A percentile compares a stretch with the other conserved stretches of the same genome.
Conservation (phyloP, 2,797 vertebrate species). For the Lepidocolaptes lacrymiger region DNA sequence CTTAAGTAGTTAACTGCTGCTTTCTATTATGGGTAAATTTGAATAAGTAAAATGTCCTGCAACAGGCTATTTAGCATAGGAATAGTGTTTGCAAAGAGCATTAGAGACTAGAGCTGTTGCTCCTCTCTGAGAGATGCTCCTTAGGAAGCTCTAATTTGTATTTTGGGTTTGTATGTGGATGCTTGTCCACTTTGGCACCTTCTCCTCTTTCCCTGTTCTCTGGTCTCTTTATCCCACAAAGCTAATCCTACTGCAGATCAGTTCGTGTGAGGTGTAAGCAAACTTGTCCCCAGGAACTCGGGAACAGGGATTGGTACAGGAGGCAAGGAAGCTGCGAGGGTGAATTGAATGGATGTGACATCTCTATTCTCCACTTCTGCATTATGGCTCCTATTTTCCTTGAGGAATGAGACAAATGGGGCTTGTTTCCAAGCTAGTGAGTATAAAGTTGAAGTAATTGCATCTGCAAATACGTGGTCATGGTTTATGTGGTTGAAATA, state of each 20-base stretch:
- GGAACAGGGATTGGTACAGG: background rate
- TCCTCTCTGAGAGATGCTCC: background rate
- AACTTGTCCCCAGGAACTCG: background rate
- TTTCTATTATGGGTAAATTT: background rate
- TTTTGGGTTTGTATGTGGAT: background rate
- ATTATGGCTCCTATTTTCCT: conserved; percentile 52
- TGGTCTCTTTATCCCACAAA: background rate
- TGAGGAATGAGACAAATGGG: conserved; percentile 52
- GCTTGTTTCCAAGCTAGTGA: conserved; percentile 61
- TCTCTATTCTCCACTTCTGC: conserved; percentile 39
- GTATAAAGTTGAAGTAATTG: conserved; percentile 65
- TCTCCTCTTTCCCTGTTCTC: background rate
- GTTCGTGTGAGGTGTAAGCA: background rate
- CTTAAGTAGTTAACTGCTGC: background rate
- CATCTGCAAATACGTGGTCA: conserved; percentile 33
- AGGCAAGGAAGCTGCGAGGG: background rate
- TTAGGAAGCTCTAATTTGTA: background rate
- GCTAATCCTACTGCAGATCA: background rate
- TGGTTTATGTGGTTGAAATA: conserved; percentile 56
- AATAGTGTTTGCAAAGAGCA: background rate
- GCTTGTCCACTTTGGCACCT: background rate
- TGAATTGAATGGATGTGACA: conserved; percentile 62
- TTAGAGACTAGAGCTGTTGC: background rate
- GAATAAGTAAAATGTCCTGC: background rate
- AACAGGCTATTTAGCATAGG: background rate